Evolutionary conservation across 30 jellyfish, hydroid and myxozoan genomes (phyloP).

Genomic region (Turritopsis rubra): DNA sequence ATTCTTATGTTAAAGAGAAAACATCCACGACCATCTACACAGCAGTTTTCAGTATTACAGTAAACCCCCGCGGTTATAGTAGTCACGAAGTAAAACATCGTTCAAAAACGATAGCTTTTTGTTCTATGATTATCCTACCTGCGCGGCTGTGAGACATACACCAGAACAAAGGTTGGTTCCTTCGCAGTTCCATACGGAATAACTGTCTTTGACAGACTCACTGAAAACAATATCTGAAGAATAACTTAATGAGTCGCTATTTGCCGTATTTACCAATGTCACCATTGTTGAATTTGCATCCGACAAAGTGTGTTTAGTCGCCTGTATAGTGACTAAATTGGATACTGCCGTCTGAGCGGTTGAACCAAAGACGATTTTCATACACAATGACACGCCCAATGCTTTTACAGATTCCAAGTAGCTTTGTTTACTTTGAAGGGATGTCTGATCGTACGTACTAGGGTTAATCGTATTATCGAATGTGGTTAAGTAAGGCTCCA

Average conservation of each 20-base stretch:
- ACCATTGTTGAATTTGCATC: neutral
- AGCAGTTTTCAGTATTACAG: too few relatives aligned
- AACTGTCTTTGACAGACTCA: neutral
- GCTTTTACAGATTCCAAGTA: neutral
- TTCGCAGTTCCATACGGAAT: neutral
- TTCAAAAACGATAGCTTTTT: neutral
- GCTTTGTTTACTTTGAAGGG: neutral
- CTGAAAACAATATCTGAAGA: neutral
- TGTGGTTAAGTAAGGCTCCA: neutral
- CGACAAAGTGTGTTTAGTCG: neutral
- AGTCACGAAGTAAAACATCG: too few relatives aligned
- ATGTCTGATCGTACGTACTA: neutral
- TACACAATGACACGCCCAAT: neutral
- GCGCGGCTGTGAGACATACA: neutral
- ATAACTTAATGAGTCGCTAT: neutral
- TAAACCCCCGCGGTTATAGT: too few relatives aligned
- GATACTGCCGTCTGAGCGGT: neutral
- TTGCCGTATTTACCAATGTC: neutral
- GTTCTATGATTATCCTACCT: neutral
- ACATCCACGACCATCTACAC: too few relatives aligned
- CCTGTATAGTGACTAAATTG: neutral
- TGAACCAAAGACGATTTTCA: neutral
- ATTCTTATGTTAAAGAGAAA: too few relatives aligned
- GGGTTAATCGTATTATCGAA: neutral
- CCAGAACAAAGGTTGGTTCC: neutral